These are phyloP conservation scores for Synanthedon vespiformis DNA, from an alignment of 2,888 invertebrate species.

Conservation along the genomic window DNA sequence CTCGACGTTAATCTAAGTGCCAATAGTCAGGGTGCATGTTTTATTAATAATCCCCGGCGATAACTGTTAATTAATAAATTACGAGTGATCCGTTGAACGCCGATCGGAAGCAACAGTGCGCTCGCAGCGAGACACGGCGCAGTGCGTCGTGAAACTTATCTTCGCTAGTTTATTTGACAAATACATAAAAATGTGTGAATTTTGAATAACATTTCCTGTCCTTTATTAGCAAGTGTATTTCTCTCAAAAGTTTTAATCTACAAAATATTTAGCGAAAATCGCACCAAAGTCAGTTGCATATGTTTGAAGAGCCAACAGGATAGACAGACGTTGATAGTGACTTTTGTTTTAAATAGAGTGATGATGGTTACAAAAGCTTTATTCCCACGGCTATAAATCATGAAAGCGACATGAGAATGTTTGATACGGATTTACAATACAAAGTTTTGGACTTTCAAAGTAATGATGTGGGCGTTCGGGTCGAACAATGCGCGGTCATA, in stretches of 20 bases:
- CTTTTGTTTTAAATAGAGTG: too few relatives aligned
- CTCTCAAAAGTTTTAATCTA: too few relatives aligned
- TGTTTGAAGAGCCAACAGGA: too few relatives aligned
- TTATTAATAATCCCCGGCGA: conserved; percentile 63
- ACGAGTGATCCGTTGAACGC: conserved; percentile 35
- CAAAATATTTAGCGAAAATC: too few relatives aligned
- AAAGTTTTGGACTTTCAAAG: conserved; percentile 54
- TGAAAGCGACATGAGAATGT: conserved; percentile 48
- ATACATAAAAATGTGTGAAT: too few relatives aligned
- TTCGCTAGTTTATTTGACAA: too few relatives aligned
- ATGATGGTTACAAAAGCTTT: not conserved
- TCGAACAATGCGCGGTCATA: conserved; percentile 52
- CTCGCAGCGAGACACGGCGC: conserved; percentile 16
- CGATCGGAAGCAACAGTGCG: conserved; percentile 44
- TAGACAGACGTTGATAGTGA: too few relatives aligned
- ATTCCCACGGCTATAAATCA: conserved; percentile 67
- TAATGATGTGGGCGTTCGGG: conserved; percentile 67
- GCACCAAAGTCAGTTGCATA: too few relatives aligned
- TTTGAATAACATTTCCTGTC: too few relatives aligned
- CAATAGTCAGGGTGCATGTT: conserved; percentile 68
- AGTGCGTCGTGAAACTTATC: conserved; percentile 5
- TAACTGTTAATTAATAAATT: conserved; percentile 66
- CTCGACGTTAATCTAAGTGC: conserved; percentile 69
- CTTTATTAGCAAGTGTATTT: too few relatives aligned
- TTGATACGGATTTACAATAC: conserved; percentile 63